Conservation (phyloP, 2,113 vertebrate species). For the Bujurquina vittata region DNA sequence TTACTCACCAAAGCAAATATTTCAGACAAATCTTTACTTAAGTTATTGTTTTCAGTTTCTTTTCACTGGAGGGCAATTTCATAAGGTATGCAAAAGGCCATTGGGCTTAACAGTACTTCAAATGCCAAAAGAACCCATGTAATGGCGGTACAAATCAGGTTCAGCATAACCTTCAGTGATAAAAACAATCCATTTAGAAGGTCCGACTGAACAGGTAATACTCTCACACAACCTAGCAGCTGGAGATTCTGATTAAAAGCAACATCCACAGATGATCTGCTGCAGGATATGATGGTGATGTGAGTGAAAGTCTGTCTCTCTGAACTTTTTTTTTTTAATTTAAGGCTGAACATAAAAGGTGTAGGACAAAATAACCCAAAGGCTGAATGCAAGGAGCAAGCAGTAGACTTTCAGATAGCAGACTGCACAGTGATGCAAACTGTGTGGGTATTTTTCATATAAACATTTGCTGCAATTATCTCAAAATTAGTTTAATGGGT, state of each 20-base stretch:
- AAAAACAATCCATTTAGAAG: slow-evolving; percentile 59
- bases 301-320: slow-evolving; percentile 11
- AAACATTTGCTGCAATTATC: slow-evolving; percentile 18
- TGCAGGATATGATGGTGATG: background rate
- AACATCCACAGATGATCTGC: slow-evolving; percentile 27
- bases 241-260: slow-evolving; percentile 44
- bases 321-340: background rate
- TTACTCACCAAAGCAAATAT: slow-evolving; percentile 1
- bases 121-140: slow-evolving; percentile 47
- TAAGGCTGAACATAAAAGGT: slow-evolving; percentile 17
- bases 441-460: background rate
- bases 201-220: slow-evolving; percentile 37
- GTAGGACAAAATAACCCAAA: slow-evolving; percentile 1
- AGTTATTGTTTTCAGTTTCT: slow-evolving; percentile 26
- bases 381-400: background rate
- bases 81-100: slow-evolving; percentile 28
- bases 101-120: slow-evolving; percentile 44
- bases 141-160: slow-evolving; percentile 47
- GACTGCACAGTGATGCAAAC: background rate
- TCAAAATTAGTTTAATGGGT: slow-evolving; percentile 12
- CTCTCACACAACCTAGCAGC: slow-evolving; percentile 38
- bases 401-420: background rate
- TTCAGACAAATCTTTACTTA: background rate
- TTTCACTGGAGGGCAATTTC: slow-evolving; percentile 35
- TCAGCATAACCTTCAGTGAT: slow-evolving; percentile 58